phyloP scores from a whole-genome alignment of 2,888 invertebrate genomes.

The Campaea margaritaria region DNA sequence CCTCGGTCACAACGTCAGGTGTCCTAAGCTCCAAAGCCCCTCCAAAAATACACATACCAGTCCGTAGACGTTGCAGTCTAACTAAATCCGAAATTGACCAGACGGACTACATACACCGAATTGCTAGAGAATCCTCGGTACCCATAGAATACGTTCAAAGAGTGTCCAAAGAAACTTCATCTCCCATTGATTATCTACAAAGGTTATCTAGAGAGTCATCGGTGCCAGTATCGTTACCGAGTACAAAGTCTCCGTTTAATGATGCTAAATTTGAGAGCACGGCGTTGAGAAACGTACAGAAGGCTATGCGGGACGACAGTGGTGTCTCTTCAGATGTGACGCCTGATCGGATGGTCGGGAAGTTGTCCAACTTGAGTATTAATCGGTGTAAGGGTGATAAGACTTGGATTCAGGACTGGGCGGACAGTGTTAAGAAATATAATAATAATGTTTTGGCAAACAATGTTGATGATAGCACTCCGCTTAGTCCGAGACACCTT shows the following conservation, averaged over 20 bases:
- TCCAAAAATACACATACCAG: conserved; percentile 61
- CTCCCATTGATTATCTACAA: conserved; percentile 81
- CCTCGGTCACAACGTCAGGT: conserved; percentile 88
- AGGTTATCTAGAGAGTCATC: conserved; percentile 73
- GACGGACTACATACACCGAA: conserved; percentile 84
- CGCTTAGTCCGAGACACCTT: conserved; percentile 72
- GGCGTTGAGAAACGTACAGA: conserved; percentile 71
- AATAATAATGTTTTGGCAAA: conserved; percentile 71
- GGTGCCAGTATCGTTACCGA: conserved; percentile 74
- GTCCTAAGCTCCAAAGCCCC: conserved; percentile 85
- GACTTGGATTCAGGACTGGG: conserved; percentile 88
- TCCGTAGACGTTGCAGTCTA: conserved; percentile 83
- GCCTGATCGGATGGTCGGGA: conserved; percentile 72
- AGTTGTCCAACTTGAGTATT: conserved; percentile 76
- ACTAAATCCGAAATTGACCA: conserved; percentile 89
- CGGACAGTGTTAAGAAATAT: conserved; percentile 85
- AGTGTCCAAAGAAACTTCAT: conserved; percentile 69
- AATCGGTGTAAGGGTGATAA: conserved; percentile 82
- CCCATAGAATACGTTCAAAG: conserved; percentile 70
- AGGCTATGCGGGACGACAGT: conserved; percentile 64
- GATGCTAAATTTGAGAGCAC: conserved; percentile 75
- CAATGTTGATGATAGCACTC: conserved; percentile 67
- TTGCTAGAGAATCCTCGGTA: conserved; percentile 70
- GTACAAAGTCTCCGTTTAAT: conserved; percentile 59
- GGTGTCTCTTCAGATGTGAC: conserved; percentile 59